Evolutionary conservation across 2,888 invertebrate genomes (phyloP), one percentile per base, ranked within the genome.

Genomic region (Globia sparganii): DNA sequence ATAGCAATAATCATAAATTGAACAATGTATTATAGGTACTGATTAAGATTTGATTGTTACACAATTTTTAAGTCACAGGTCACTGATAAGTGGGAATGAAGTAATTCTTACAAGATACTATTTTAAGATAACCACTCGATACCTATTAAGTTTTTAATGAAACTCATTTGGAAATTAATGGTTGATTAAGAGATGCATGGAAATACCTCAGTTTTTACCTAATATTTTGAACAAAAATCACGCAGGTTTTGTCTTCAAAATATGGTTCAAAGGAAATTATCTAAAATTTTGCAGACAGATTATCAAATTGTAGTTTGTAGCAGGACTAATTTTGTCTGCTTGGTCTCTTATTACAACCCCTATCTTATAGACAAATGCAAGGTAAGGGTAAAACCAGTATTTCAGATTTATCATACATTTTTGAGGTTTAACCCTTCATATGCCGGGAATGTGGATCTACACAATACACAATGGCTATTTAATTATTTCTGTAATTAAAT

Each of bases 1-100:
- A 58, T 28, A 58, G 15, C 58, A 28, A 28, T 58, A 59, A 59
- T 31, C 31, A 18, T 59, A 31, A 61, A 61, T 21, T 34, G 9
- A 61, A 61, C 21, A 21, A 4, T 21, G 1, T 25, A 15, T 5
- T 28, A 25, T 34, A 34, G 11, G 61, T 25, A 34, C 25, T 34
- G 34, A 61, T 31, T 18, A 59, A 34, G 21, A 59, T 61, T 61
- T 34, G 4, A 34, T 61, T 21, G 46, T 58, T 65, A 49, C n/a
- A 34, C 3, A 40, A 75, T 58, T 46, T 62, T 79, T 37, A 61
- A 37, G 64, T 61, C 84, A 80, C 13, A 58, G 75, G 71, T 69
- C 58, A 65, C 25, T 56, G 81, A 81, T 72, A 72, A 40, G 13
- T 25, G 4, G 40, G 15, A 53, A 25, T 56, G 28, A 58, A 58